Evolutionary conservation across 2,113 vertebrate species (phyloP), one percentile per base, ranked within the genome.

Genomic region (Hemicordylus capensis): DNA sequence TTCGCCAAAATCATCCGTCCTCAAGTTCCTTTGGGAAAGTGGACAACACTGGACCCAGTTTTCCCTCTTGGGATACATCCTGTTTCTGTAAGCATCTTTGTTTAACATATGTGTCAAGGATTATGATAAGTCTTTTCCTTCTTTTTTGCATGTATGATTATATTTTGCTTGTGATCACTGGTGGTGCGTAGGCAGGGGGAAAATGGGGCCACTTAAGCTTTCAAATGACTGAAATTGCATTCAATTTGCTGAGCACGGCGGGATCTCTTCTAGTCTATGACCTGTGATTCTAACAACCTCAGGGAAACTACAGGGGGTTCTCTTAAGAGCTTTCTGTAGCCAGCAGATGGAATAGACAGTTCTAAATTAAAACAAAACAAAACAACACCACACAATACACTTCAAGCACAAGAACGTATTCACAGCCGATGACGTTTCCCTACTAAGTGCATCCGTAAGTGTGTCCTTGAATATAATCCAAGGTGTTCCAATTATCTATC

Each of bases 231-330:
- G 39, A 81, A 86, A 82, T 87, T 82, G 3, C 4, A 39, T 15
- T 76, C 14, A 86, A 88, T 88, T 84, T 76, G 80, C 31, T 87
- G 64, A 85, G 66, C 4, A 67, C 42, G 26, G 14, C 56, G 81
- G 69, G 17, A 12, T 39, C 26, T 10, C 19, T 67, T 73, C 59
- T 85, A 84, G 14, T 31, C 83, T 89, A 58, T 70, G 63, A 76
- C 37, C 64, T 79, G 1, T 15, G 75, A 89, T 87, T 81, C 20
- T 34, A 82, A 4, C 4, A 44, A 46, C 48, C n/a, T 31, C 63
- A 3, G 58, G 56, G 44, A 58, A 87, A 80, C 31, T 44, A 51
- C 37, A 76, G 85, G 84, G 31, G 14, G 6, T 76, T n/a, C 10
- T 28, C 79, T 89, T 72, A 80, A 34, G 59, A 89, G 11, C 5